phyloP scores from a whole-genome alignment of 2,888 invertebrate species.

The Hetaerina titia region DNA sequence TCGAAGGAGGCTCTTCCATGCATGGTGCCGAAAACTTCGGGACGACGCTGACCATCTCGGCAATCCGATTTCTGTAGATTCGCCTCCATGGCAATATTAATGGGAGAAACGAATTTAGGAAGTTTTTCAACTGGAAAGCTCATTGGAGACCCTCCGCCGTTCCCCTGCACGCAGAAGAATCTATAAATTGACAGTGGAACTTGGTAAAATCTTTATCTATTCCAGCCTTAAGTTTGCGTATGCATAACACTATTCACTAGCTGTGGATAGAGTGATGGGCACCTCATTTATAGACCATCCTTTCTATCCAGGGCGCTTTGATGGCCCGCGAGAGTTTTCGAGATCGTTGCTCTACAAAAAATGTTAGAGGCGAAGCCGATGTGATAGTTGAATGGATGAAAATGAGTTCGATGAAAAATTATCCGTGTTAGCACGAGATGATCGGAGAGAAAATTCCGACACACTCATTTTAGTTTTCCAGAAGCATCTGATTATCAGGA shows the following conservation, averaged over 20 bases:
- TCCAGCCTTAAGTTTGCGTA: background rate
- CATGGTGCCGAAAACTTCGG: too few relatives aligned
- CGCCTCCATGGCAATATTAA: too few relatives aligned
- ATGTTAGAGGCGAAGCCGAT: background rate
- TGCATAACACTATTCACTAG: background rate
- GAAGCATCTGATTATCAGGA: too few relatives aligned
- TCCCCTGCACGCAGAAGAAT: background rate
- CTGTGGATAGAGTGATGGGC: background rate
- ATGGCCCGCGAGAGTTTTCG: background rate
- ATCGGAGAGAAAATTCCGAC: background rate
- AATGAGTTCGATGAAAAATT: background rate
- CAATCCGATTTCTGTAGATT: too few relatives aligned
- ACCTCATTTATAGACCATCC: background rate
- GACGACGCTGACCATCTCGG: too few relatives aligned
- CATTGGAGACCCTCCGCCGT: background rate
- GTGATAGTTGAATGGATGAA: too few relatives aligned
- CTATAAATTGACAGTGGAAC: background rate
- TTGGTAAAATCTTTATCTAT: background rate
- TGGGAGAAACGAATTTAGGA: background rate
- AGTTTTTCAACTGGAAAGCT: background rate
- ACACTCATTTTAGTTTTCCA: too few relatives aligned
- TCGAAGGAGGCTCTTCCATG: too few relatives aligned
- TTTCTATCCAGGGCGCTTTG: background rate
- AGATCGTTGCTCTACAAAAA: background rate
- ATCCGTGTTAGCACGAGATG: background rate